These are phyloP conservation scores for Dioctria linearis DNA, from an alignment of 2,888 invertebrate species.

Conservation along the genomic window DNA sequence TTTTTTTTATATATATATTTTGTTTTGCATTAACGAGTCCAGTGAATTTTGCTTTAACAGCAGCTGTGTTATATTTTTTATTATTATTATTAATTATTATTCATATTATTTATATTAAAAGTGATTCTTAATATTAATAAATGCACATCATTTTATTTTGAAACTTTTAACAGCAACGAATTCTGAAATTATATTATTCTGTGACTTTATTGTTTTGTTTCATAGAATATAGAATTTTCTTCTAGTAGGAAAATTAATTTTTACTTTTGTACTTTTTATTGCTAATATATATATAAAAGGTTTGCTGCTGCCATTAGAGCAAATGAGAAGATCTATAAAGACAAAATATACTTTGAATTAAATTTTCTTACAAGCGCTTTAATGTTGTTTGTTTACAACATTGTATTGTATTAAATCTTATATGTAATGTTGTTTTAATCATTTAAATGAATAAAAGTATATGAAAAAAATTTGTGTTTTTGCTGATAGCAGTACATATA, in stretches of 20 bases:
- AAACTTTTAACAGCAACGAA: not conserved
- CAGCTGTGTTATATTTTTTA: too few species aligned
- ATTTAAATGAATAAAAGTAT: conserved; percentile 56
- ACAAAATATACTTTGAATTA: not conserved
- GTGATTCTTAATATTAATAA: not conserved
- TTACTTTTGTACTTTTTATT: too few species aligned
- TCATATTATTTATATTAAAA: too few species aligned
- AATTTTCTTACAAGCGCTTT: conserved; percentile 29
- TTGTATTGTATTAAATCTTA: conserved; percentile 56
- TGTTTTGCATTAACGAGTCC: not conserved
- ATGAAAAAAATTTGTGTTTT: too few species aligned
- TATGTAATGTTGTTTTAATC: conserved; percentile 57
- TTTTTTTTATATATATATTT: too few species aligned
- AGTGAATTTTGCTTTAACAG: not conserved
- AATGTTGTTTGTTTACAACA: conserved; percentile 55
- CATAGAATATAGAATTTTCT: too few species aligned
- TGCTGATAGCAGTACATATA: too few species aligned
- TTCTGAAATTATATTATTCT: not conserved
- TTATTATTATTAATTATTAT: too few species aligned
- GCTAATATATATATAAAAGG: not conserved
- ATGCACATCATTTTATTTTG: not conserved
- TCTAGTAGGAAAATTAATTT: conserved; percentile 8
- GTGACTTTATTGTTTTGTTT: not conserved
- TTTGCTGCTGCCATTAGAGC: not conserved
- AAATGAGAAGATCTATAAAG: not conserved